Evolutionary conservation across 2,888 invertebrate species (phyloP).

Genomic region (Unio pictorum): DNA sequence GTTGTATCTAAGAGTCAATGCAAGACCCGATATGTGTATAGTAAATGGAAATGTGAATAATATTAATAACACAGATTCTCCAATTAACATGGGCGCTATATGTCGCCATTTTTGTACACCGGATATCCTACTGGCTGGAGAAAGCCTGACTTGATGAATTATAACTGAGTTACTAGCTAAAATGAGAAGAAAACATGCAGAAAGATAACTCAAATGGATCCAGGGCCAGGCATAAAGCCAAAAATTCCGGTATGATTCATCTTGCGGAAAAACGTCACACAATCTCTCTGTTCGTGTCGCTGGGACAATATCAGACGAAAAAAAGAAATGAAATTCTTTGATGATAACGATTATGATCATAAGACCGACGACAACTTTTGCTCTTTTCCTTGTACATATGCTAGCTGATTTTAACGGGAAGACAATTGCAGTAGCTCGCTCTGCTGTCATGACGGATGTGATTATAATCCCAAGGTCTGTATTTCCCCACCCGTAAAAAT

Average conservation of each 20-base stretch:
- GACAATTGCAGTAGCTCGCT: constrained; percentile 51
- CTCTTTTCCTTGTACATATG: constrained; percentile 37
- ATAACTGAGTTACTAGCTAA: constrained; percentile 50
- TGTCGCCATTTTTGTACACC: constrained; percentile 36
- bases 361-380: constrained; percentile 35
- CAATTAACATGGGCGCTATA: constrained; percentile 50
- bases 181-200: constrained; percentile 42
- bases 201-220: constrained; percentile 42
- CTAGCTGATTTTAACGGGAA: constrained; percentile 44
- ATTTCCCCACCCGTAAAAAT: constrained; percentile 56
- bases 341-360: constrained; percentile 36
- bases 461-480: constrained; percentile 53
- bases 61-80: constrained; percentile 48
- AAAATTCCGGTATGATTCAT: constrained; percentile 34
- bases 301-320: constrained; percentile 45
- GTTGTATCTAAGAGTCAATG: constrained; percentile 31
- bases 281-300: constrained; percentile 38
- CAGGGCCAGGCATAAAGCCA: constrained; percentile 50
- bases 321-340: constrained; percentile 47
- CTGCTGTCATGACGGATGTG: constrained; percentile 53
- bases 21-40: constrained; percentile 35
- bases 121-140: constrained; percentile 19
- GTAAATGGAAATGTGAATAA: constrained; percentile 55
- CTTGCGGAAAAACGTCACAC: constrained; percentile 45
- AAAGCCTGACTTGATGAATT: constrained; percentile 37